Conservation (phyloP, 2,797 vertebrate genomes). For the Poecilia gillii region DNA sequence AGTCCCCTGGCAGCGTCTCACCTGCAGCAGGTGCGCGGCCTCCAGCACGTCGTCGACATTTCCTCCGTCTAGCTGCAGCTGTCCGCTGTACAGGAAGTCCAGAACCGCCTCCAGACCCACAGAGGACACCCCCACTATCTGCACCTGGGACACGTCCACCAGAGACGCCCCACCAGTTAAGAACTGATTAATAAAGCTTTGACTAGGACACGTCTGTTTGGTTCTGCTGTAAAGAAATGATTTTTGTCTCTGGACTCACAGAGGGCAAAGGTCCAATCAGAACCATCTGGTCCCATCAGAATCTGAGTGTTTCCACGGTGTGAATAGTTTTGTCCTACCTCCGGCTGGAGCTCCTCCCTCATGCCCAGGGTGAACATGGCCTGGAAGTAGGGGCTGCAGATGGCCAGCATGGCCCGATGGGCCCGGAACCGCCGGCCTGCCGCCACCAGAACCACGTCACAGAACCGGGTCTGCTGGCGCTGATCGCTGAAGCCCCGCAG, state of each 20-base stretch:
- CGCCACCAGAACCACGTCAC: slow-evolving; percentile 90
- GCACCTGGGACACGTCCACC: slow-evolving; percentile 73
- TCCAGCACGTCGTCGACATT: slow-evolving; percentile 91
- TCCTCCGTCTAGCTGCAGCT: slow-evolving; percentile 88
- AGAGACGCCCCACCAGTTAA: neutral
- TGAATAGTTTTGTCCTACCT: slow-evolving; percentile 54
- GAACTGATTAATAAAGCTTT: neutral
- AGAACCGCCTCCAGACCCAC: slow-evolving; percentile 89
- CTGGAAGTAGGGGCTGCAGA: slow-evolving; percentile 94
- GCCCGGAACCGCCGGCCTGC: slow-evolving; percentile 85
- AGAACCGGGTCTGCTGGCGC: slow-evolving; percentile 87
- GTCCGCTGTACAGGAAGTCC: slow-evolving; percentile 92
- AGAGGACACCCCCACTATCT: slow-evolving; percentile 89
- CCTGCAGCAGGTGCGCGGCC: slow-evolving; percentile 93
- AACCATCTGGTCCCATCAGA: neutral
- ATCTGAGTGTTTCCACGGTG: neutral
- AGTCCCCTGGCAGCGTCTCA: slow-evolving; percentile 12
- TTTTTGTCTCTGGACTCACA: no score
- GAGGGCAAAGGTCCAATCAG: neutral
- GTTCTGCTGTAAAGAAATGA: no score
- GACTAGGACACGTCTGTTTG: neutral
- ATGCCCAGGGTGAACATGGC: slow-evolving; percentile 97
- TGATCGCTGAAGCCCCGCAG: slow-evolving; percentile 91
- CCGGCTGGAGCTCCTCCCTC: slow-evolving; percentile 90
- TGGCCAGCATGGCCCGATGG: slow-evolving; percentile 90